Base-by-base conservation (phyloP, 2,113 vertebrate species). In the Carettochelys insculpta region DNA sequence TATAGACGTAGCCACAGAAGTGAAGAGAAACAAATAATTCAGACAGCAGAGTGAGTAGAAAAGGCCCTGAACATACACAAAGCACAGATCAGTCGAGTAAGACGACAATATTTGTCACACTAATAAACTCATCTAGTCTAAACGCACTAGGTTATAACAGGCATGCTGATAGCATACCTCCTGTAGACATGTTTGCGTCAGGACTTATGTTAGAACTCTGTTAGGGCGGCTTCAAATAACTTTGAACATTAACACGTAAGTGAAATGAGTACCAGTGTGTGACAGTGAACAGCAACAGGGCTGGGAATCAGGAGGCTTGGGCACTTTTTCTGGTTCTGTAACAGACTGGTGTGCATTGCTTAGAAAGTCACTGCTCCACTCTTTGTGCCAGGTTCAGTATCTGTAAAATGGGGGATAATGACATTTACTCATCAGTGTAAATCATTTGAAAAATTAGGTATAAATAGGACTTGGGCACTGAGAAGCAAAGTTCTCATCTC, bases 161-260 rank as follows among this genome's bases (percentile, higher is more conserved):
- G 54, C 54, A 56, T 11, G 11, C 11, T 20, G 16, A 16, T n/a
- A 65, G 34, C 61, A 65, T 16, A 61, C 0, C 1, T 3, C 8
- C 65, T 65, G 45, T 6, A 73, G 16, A 85, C 82, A 51, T 1
- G 50, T 20, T 25, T 77, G 68, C 51, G 27, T 58, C 48, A 82
- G 41, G 82, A 78, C 7, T 20, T 82, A 48, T 79, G 86, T 31
- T 56, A 56, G 4, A 12, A 56, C 27, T 29, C 25, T 11, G 10
- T 56, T 31, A 29, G 25, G 12, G 25, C 13, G 27, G 25, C 29
- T 27, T 50, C 61, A 56, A 95, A 51, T 2, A 56, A 88, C 8
- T 81, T 89, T 54, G 31, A 83, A 56, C 27, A 90, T 56, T 61
- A 56, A 80, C 92, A 75, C 78, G 86, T 82, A 87, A 88, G 80